A percentile compares a stretch with the other conserved stretches of the same genome.
Evolutionary conservation across 2,888 invertebrate species (phyloP).

Genomic region (Meliscaeva auricollis): DNA sequence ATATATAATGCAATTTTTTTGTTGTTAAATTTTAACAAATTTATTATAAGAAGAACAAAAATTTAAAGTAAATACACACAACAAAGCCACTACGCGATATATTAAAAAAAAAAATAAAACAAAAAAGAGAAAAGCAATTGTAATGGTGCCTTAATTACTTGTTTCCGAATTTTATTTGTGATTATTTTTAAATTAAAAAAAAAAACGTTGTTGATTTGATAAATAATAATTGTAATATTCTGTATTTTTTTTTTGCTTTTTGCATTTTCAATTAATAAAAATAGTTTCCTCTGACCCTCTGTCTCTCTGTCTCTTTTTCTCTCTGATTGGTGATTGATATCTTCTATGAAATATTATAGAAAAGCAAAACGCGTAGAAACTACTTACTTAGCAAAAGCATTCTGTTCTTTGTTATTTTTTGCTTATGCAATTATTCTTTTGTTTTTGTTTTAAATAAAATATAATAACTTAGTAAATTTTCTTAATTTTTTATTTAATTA

Average conservation of each 20-base stretch:
- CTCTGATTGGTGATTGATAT: conserved; percentile 65
- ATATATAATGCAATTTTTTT: conserved; percentile 52
- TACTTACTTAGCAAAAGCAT: conserved; percentile 57
- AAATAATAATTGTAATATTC: conserved; percentile 1
- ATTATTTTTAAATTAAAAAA: conserved; percentile 28
- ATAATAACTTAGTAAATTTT: conserved; percentile 52
- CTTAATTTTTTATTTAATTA: conserved; percentile 1
- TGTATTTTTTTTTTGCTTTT: conserved; percentile 39
- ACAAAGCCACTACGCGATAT: conserved; percentile 72
- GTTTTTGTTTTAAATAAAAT: conserved; percentile 25
- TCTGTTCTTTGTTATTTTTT: conserved; percentile 40
- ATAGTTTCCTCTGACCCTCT: not conserved
- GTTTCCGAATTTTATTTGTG: conserved; percentile 77
- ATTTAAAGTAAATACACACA: conserved; percentile 68
- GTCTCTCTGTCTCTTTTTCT: conserved; percentile 16
- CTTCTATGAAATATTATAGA: conserved; percentile 25
- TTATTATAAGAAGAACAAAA: conserved; percentile 80
- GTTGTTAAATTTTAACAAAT: conserved; percentile 77
- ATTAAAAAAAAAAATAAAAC: not conserved
- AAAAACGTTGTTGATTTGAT: conserved; percentile 27
- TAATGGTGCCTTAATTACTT: conserved; percentile 84
- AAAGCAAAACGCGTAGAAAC: conserved; percentile 55
- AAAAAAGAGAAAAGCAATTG: conserved; percentile 82
- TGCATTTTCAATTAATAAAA: conserved; percentile 13
- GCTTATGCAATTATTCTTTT: conserved; percentile 12